A percentile compares a stretch with the other conserved stretches of the same genome.
Conservation (phyloP, 2,888 invertebrate species). For the Perithous albicinctus region DNA sequence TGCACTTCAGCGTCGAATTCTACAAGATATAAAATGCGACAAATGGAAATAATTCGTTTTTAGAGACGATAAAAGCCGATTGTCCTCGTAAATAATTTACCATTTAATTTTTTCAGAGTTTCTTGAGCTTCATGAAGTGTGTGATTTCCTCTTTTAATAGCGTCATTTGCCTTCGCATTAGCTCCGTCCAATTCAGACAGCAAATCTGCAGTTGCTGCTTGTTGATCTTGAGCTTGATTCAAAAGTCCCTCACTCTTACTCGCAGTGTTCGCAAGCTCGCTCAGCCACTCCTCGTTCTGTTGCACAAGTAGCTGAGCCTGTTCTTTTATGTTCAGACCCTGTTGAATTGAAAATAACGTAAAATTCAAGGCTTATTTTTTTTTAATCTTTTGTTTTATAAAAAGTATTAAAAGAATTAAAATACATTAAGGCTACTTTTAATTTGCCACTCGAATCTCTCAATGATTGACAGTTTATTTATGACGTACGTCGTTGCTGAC, state of each 20-base stretch:
- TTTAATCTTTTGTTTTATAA: no score
- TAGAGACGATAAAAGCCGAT: neutral
- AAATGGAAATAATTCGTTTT: conserved; percentile 4
- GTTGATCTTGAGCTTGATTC: conserved; percentile 88
- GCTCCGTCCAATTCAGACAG: conserved; percentile 92
- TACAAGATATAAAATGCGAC: conserved; percentile 78
- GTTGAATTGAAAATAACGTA: conserved; percentile 32
- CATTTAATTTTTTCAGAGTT: conserved; percentile 91
- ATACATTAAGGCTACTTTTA: no score
- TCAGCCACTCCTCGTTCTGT: conserved; percentile 86
- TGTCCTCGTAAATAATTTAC: conserved; percentile 85
- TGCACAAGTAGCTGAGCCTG: conserved; percentile 88
- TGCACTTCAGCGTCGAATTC: conserved; percentile 96
- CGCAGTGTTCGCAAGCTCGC: conserved; percentile 89
- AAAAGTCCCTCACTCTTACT: conserved; percentile 89
- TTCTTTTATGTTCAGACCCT: conserved; percentile 85
- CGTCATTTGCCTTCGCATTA: conserved; percentile 91
- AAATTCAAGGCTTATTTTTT: no score
- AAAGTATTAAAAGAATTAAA: no score
- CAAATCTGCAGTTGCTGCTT: conserved; percentile 92
- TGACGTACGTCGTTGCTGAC: conserved; percentile 89
- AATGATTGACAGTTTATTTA: neutral
- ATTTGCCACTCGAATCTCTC: no score
- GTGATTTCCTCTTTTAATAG: conserved; percentile 93
- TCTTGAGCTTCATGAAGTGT: conserved; percentile 92